Evolutionary conservation across 2,888 invertebrate species (phyloP), one percentile per base, ranked within the genome.

Genomic region (Latrodectus elegans): DNA sequence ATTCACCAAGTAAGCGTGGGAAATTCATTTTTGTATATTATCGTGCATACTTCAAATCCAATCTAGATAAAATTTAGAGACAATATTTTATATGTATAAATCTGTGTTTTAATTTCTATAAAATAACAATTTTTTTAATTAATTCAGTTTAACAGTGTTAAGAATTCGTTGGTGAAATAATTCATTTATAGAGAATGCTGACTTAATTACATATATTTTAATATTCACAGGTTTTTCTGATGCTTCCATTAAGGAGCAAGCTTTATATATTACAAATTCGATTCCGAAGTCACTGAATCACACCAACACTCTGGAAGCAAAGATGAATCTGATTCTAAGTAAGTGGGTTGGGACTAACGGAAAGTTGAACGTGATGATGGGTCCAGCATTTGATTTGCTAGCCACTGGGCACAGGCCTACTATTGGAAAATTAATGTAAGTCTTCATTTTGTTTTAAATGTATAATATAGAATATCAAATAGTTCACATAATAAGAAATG

Each of bases 351-450:
- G 14, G 26, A 15, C 80, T 51, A 17, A 64, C 12, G 80, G 80
- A 4, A 55, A 74, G 11, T 9, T 88, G 14, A 84, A 88, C 79
- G 78, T 88, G 8, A 38, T 88, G 38, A 88, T 75, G 55, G 88
- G 88, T 4, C 88, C 88, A 60, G 88, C 84, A 14, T 88, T 88
- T 77, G 88, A 88, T 51, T 17, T 88, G 3, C 26, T 26, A 53
- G 80, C 71, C 1, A 84, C 53, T 51, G 88, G 84, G 6, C 10
- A 80, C 4, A 88, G 55, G 72, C 80, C 84, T 64, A 51, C 64
- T 14, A 26, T 71, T 67, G 60, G 65, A 51, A 76, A 67, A 17
- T 80, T 84, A 14, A 76, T 73, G 88, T 88, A 64, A 71, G 84
- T 80, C 4, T 0, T 0, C 4, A 6, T 38, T 38, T 38, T 38